Evolutionary conservation across 2,888 invertebrate genomes (phyloP).

Genomic region (Clanis bilineata): DNA sequence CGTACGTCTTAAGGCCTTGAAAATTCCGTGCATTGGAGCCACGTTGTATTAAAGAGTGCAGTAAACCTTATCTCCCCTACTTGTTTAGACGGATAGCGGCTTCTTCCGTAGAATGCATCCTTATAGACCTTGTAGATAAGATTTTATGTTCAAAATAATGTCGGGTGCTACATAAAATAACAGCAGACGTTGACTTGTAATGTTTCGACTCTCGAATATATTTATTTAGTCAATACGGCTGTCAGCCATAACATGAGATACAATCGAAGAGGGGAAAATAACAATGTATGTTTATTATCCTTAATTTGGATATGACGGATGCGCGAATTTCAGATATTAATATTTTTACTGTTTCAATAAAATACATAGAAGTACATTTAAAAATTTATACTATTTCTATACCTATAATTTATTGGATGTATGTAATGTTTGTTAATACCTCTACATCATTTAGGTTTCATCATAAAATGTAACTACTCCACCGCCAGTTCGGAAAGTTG

Average conservation of each 20-base stretch:
- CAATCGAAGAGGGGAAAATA: not conserved
- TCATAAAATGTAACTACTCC: too few relatives aligned
- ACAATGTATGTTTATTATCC: too few relatives aligned
- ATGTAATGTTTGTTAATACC: too few relatives aligned
- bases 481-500: too few relatives aligned
- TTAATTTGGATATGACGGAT: too few relatives aligned
- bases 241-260: not conserved
- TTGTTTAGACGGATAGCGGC: conserved; percentile 62
- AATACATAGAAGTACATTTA: too few relatives aligned
- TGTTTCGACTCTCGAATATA: not conserved
- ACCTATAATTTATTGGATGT: too few relatives aligned
- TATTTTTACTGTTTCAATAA: too few relatives aligned
- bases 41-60: conserved; percentile 55
- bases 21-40: conserved; percentile 49
- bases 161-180: conserved; percentile 10
- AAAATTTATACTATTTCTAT: too few relatives aligned
- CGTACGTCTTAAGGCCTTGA: conserved; percentile 50
- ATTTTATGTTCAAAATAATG: conserved; percentile 64
- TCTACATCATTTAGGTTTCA: too few relatives aligned
- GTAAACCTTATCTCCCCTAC: conserved; percentile 71
- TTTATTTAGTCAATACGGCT: not conserved
- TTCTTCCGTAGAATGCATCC: conserved; percentile 69
- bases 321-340: too few relatives aligned
- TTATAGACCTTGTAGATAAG: conserved; percentile 62
- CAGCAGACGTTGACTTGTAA: not conserved